Evolutionary conservation across 2,797 vertebrate genomes (phyloP).

Genomic region (Mus spretus): DNA sequence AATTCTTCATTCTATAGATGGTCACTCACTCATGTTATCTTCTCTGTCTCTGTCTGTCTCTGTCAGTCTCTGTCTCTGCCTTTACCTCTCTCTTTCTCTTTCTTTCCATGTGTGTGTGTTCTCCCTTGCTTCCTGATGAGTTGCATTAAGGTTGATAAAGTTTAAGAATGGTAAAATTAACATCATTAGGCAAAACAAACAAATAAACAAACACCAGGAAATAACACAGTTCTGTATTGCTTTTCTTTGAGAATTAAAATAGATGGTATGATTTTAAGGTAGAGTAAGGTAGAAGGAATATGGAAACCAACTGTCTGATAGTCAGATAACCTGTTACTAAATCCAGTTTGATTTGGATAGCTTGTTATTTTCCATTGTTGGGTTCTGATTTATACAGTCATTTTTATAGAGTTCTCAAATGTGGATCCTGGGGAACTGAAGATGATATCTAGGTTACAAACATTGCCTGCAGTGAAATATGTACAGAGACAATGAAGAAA

Average conservation of each 20-base stretch:
- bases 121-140: background rate
- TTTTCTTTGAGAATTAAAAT: slow-evolving; percentile 49
- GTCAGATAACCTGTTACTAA: background rate
- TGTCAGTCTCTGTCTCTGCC: no score
- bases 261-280: background rate
- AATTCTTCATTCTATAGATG: slow-evolving; percentile 38
- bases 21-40: background rate
- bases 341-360: background rate
- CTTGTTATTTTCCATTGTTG: background rate
- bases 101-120: background rate
- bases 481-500: background rate
- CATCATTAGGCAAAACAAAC: background rate
- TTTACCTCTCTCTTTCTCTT: no score
- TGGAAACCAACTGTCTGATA: background rate
- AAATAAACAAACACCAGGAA: background rate
- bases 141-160: background rate
- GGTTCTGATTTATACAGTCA: background rate
- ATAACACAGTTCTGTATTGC: background rate
- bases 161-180: background rate
- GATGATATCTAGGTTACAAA: background rate
- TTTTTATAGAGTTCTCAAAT: background rate
- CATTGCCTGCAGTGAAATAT: background rate
- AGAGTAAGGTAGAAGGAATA: background rate
- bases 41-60: no score
- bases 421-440: background rate